These are phyloP conservation scores for Actinemys pallida DNA, from an alignment of 2,113 vertebrate species.

Conservation along the genomic window DNA sequence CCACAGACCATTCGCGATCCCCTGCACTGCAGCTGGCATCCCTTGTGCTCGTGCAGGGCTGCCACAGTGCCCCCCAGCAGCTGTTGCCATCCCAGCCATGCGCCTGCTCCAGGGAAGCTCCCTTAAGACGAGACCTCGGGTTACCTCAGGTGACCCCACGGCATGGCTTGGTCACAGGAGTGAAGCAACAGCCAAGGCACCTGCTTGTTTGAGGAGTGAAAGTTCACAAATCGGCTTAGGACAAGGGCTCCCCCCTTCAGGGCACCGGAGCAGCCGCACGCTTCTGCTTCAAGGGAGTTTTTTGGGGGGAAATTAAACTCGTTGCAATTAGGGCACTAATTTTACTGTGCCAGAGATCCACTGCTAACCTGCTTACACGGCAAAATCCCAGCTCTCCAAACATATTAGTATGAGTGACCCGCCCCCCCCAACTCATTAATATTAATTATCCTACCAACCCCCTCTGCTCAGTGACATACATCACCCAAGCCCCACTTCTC, in stretches of 20 bases:
- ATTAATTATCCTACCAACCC: neutral
- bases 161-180: neutral
- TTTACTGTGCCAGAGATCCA: accelerated
- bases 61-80: neutral
- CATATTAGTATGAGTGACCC: neutral
- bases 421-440: neutral
- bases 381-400: neutral
- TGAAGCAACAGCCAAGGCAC: neutral
- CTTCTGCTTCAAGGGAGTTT: neutral
- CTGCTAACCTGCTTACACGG: neutral
- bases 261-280: neutral
- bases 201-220: neutral
- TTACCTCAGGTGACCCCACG: neutral
- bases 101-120: too few species aligned
- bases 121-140: neutral
- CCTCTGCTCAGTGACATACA: neutral
- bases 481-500: neutral
- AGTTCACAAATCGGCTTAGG: neutral
- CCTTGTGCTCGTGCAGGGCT: too few species aligned
- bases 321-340: neutral
- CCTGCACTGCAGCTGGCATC: neutral
- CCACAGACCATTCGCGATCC: neutral
- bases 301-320: neutral
- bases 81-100: neutral
- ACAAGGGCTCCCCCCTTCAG: too few species aligned